Evolutionary conservation across 1,140 invertebrate genomes (phyloP), one percentile per base, ranked within the genome.

Genomic region (Drosophila eugracilis): DNA sequence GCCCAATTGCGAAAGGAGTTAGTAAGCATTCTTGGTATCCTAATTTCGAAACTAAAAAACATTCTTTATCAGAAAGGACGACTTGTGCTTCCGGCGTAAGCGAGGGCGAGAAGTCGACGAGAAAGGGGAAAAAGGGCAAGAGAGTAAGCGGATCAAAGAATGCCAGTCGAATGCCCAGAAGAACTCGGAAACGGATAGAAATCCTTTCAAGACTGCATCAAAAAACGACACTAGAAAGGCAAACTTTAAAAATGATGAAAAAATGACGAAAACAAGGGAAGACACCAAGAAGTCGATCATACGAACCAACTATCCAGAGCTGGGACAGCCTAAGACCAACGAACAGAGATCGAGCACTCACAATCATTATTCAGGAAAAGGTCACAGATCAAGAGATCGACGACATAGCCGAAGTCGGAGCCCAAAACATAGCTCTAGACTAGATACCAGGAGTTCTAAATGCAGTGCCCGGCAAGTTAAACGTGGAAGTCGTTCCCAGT

Each of bases 1-100:
- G 54, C 62, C 4, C 50, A 89, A 49, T 36, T 91, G 21, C 72
- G 90, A 14, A 91, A 86, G 42, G 88, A 91, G 90, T 91, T 72
- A 74, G 83, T 65, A 9, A 9, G 6, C 1, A 26, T 9, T 7
- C 15, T 24, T 2, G 37, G 5, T 14, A 12, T 47, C 1, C 5
- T 3, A 0, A 15, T 4, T 21, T 6, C 5, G 5, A 21, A 36
- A 34, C 5, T 47, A n/a, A 15, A 41, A 5, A 2, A 1, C 57
- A 1, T 42, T 34, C 0, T 45, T 26, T 6, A 37, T 17, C 36
- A 91, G 90, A 28, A 91, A 90, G 30, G 90, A 91, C 62, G 90
- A 91, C 49, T 60, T 91, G 1, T 90, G 89, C 45, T 91, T 91
- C 5, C 52, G 90, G 17, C 85, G 85, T 1, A 79, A 80, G 24